Evolutionary conservation across 2,888 invertebrate species (phyloP).

Genomic region (Anodontia alba): DNA sequence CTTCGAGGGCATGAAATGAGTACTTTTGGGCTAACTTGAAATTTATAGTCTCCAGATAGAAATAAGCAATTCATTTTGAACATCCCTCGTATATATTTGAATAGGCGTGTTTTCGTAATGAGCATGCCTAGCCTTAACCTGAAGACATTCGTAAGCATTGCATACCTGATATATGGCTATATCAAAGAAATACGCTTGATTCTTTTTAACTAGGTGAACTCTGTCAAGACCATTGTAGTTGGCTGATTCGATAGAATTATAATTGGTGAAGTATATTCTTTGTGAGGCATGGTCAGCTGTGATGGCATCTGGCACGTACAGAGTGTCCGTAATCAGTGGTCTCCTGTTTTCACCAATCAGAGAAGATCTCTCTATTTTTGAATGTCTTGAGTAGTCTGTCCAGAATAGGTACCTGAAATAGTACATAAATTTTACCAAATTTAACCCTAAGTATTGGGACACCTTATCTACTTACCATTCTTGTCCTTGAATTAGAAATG

Average conservation of each 20-base stretch:
- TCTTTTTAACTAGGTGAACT: conserved; percentile 25
- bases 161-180: conserved; percentile 44
- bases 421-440: too few species aligned
- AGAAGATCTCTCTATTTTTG: conserved; percentile 43
- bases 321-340: neutral
- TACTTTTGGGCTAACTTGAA: too few species aligned
- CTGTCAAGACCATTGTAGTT: conserved; percentile 43
- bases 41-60: too few species aligned
- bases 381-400: conserved; percentile 36
- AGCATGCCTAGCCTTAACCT: too few species aligned
- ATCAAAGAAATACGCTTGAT: conserved; percentile 39
- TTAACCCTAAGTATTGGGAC: too few species aligned
- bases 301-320: conserved; percentile 34
- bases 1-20: too few species aligned
- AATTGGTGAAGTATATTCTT: conserved; percentile 53
- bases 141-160: too few species aligned
- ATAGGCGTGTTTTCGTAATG: too few species aligned
- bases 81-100: too few species aligned
- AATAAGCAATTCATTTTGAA: too few species aligned
- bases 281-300: conserved; percentile 31
- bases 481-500: neutral
- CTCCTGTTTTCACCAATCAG: conserved; percentile 42
- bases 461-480: too few species aligned
- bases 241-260: conserved; percentile 34
- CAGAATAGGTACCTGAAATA: conserved; percentile 60